A percentile compares a stretch with the other conserved stretches of the same genome.
Evolutionary conservation across 2,888 invertebrate species (phyloP).

Genomic region (Caenorhabditis virilis): DNA sequence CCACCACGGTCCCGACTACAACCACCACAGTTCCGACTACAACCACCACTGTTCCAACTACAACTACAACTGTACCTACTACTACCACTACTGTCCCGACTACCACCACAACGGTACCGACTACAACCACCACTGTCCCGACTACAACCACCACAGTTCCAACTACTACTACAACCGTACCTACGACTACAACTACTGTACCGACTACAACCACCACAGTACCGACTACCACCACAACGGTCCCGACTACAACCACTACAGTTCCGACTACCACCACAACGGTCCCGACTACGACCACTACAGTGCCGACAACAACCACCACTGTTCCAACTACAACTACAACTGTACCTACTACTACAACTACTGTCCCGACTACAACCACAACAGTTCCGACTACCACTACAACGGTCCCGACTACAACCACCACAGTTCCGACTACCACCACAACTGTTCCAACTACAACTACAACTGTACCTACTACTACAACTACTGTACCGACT

Average conservation of each 20-base stretch:
- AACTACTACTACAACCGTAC: background rate
- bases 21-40: constrained; percentile 7
- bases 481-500: background rate
- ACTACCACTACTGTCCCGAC: too few species aligned
- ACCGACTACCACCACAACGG: too few species aligned
- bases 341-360: background rate
- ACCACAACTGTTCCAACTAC: background rate
- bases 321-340: background rate
- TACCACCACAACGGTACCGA: background rate
- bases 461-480: background rate
- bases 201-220: background rate
- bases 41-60: background rate
- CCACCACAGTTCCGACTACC: background rate
- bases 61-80: constrained; percentile 1
- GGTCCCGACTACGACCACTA: background rate
- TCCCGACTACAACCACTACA: background rate
- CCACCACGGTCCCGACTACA: constrained; percentile 6
- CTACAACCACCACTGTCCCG: background rate
- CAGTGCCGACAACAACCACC: background rate
- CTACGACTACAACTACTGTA: constrained; percentile 1
- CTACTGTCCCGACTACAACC: background rate
- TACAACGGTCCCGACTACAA: background rate
- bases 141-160: background rate
- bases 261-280: background rate
- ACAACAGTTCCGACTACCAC: constrained; percentile 1